These are phyloP conservation scores for Enteromius paludinosus DNA, from an alignment of 2,797 vertebrate species.

Conservation along the genomic window DNA sequence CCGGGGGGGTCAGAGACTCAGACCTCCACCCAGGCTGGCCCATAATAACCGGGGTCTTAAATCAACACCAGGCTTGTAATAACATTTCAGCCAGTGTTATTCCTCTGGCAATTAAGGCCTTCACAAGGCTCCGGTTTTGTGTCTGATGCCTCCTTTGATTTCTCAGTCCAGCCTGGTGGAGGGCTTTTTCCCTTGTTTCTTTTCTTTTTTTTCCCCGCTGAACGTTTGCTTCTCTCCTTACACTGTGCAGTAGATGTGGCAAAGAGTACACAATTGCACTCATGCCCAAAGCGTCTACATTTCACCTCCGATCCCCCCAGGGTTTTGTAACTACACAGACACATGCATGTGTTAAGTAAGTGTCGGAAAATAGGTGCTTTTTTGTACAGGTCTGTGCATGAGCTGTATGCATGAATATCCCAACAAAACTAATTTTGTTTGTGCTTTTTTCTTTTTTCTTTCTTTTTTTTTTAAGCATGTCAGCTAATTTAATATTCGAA, in stretches of 20 bases:
- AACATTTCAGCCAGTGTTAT: conserved; percentile 79
- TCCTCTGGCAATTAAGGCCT: conserved; percentile 71
- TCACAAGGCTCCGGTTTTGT: conserved; percentile 53
- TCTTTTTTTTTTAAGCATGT: background rate
- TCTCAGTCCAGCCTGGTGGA: conserved; percentile 48
- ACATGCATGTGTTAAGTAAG: conserved; percentile 39
- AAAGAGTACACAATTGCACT: conserved; percentile 42
- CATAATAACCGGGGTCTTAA: conserved; percentile 74
- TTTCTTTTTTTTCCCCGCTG: conserved; percentile 37
- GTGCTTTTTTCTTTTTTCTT: background rate
- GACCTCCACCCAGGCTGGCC: conserved; percentile 55
- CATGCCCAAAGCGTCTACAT: conserved; percentile 48
- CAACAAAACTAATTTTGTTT: background rate
- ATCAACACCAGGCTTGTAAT: conserved; percentile 76
- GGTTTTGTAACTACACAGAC: conserved; percentile 40
- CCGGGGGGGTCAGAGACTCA: conserved; percentile 56
- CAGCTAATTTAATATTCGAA: conserved; percentile 21
- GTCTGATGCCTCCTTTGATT: conserved; percentile 61
- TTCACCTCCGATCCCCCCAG: conserved; percentile 41
- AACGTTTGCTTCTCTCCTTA: conserved; percentile 58
- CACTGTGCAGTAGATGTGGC: conserved; percentile 41
- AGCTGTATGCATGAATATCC: background rate
- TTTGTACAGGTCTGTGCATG: conserved; percentile 8
- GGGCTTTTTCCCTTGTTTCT: conserved; percentile 39
- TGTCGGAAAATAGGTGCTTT: conserved; percentile 36